Evolutionary conservation across 1,140 invertebrate species (phyloP).

Genomic region (Propsilocerus akamusi): DNA sequence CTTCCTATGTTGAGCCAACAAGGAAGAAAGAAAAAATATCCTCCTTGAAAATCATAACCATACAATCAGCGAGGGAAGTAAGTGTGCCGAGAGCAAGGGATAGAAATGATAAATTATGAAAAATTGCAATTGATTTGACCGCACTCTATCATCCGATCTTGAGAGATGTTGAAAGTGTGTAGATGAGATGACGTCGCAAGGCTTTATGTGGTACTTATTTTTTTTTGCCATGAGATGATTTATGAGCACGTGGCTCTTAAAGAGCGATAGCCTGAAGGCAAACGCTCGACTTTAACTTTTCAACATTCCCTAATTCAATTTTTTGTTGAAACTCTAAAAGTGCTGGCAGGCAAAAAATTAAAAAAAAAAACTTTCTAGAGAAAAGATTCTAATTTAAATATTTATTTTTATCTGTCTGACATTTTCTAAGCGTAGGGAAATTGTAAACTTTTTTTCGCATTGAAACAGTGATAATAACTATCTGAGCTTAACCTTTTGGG

Average conservation of each 20-base stretch:
- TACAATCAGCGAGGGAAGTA: not conserved
- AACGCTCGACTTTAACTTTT: not conserved
- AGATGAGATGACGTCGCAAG: not conserved
- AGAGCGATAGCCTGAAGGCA: not conserved
- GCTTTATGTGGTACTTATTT: too few relatives aligned
- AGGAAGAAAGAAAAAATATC: not conserved
- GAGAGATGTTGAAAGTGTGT: not conserved
- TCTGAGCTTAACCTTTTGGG: not conserved
- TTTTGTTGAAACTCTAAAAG: too few relatives aligned
- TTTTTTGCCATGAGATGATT: not conserved
- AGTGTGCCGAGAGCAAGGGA: not conserved
- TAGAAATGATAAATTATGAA: slow-evolving; percentile 1
- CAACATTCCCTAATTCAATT: not conserved
- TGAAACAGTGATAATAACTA: slow-evolving; percentile 1
- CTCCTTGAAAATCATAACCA: not conserved
- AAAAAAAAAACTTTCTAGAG: too few relatives aligned
- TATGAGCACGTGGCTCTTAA: slow-evolving; percentile 2
- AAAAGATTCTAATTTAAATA: slow-evolving; percentile 1
- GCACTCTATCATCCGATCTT: slow-evolving; percentile 2
- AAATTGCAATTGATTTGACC: slow-evolving; percentile 4
- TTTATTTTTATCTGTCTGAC: not conserved
- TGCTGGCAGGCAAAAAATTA: too few relatives aligned
- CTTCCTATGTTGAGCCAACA: too few relatives aligned
- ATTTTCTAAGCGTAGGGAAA: not conserved
- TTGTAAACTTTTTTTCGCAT: not conserved